phyloP scores from a whole-genome alignment of 2,113 vertebrate genomes.

The chimpanzee (Pan troglodytes) region DNA sequence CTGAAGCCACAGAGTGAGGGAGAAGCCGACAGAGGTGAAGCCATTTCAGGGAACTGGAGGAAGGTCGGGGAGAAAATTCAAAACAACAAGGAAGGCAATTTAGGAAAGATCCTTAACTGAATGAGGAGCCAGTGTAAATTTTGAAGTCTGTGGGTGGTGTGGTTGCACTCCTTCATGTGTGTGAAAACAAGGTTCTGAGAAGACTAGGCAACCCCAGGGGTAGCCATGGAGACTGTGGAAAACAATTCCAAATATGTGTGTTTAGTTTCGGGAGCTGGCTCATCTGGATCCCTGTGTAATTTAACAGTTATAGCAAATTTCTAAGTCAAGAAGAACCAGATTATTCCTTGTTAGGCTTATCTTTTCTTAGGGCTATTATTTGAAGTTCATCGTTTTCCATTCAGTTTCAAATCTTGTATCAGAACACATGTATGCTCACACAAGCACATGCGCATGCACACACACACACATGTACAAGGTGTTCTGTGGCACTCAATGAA shows the following conservation, averaged over 20 bases:
- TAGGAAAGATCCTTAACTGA: not conserved
- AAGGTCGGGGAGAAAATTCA: not conserved
- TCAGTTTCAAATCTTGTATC: not conserved
- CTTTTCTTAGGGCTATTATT: not conserved
- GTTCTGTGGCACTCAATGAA: not conserved
- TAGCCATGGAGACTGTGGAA: conserved; percentile 51
- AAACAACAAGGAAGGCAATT: conserved; percentile 28
- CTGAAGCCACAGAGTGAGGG: not conserved
- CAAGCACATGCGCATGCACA: accelerated
- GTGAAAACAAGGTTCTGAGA: conserved; percentile 28
- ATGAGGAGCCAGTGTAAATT: conserved; percentile 5
- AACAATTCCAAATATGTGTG: conserved; percentile 56
- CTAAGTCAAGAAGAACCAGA: not conserved
- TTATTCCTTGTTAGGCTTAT: not conserved
- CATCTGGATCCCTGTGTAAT: not conserved
- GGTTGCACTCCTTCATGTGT: not conserved
- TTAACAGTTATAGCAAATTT: not conserved
- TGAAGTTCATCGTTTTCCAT: not conserved
- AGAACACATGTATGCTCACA: accelerated
- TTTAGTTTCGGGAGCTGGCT: conserved; percentile 47
- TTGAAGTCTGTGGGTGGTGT: conserved; percentile 41
- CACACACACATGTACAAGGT: too few relatives aligned
- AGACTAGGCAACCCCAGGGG: not conserved
- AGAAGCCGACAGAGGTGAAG: not conserved
- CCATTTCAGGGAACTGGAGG: not conserved